Conservation (phyloP, 2,797 vertebrate species). For the Myotis vivesi region DNA sequence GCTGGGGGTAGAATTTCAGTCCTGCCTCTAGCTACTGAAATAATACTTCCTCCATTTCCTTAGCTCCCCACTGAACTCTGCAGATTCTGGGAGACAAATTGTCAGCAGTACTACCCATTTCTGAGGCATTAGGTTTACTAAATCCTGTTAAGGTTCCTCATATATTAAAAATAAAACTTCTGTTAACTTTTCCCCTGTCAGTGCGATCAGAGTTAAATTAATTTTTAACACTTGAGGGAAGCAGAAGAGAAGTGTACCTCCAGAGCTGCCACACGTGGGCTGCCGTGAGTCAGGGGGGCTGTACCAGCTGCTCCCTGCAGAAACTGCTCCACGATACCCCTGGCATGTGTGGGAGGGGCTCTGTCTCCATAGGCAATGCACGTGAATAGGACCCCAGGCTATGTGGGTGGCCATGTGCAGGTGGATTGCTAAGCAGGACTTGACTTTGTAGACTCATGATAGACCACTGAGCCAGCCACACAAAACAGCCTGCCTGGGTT, state of each 20-base stretch:
- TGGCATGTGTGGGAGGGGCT: not conserved
- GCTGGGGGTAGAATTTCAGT: constrained; percentile 52
- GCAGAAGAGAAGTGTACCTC: not conserved
- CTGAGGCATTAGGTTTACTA: constrained; percentile 70
- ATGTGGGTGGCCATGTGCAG: fast-evolving
- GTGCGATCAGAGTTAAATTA: constrained; percentile 68
- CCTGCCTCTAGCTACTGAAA: constrained; percentile 17
- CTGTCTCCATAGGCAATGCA: fast-evolving
- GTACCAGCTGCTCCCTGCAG: fast-evolving
- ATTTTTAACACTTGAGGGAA: constrained; percentile 68
- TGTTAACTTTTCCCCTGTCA: constrained; percentile 69
- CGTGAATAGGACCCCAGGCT: not conserved
- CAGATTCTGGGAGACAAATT: constrained; percentile 71
- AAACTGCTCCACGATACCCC: fast-evolving
- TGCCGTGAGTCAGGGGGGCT: not conserved
- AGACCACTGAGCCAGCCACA: fast-evolving
- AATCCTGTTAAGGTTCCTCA: constrained; percentile 76
- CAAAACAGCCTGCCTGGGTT: not conserved
- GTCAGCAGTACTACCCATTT: constrained; percentile 64
- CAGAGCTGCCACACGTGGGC: not conserved
- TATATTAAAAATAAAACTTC: constrained; percentile 78
- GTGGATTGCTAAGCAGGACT: not conserved
- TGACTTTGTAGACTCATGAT: not conserved
- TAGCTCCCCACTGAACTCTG: constrained; percentile 51
- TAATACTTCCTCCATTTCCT: constrained; percentile 52